Conservation (phyloP, 2,113 vertebrate species). For the Ardeotis arabs region DNA sequence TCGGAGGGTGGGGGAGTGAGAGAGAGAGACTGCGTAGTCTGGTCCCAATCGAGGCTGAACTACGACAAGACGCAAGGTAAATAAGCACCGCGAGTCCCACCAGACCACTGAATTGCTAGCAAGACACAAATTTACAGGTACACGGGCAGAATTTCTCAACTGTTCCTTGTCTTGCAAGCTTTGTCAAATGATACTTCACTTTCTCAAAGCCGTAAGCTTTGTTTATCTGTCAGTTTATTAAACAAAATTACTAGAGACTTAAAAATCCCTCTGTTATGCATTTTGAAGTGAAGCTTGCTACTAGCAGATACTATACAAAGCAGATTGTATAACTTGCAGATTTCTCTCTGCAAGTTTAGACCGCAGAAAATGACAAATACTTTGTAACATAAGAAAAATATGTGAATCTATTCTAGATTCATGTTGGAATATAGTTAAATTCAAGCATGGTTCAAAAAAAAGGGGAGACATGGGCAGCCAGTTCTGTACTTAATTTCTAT, state of each 20-base stretch:
- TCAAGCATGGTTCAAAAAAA: not conserved
- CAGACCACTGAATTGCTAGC: not conserved
- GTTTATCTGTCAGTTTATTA: not conserved
- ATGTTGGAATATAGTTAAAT: not conserved
- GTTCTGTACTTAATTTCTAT: not conserved
- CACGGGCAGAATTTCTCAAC: not conserved
- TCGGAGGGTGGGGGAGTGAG: too few species aligned
- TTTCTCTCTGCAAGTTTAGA: not conserved
- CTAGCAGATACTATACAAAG: not conserved
- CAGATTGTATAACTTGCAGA: not conserved
- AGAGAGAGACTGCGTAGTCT: too few species aligned
- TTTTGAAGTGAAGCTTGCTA: not conserved
- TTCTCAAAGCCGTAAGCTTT: not conserved
- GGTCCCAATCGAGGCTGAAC: too few species aligned
- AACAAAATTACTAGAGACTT: not conserved
- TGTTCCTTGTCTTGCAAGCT: not conserved
- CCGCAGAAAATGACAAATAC: not conserved
- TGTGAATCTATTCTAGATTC: not conserved
- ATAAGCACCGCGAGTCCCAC: not conserved
- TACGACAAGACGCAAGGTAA: not conserved
- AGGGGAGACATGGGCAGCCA: not conserved
- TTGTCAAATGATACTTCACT: not conserved
- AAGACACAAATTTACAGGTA: not conserved
- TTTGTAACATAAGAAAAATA: not conserved
- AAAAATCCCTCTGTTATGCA: not conserved